Base-by-base conservation (phyloP, 2,888 invertebrate genomes). In the Chrysomela aeneicollis region DNA sequence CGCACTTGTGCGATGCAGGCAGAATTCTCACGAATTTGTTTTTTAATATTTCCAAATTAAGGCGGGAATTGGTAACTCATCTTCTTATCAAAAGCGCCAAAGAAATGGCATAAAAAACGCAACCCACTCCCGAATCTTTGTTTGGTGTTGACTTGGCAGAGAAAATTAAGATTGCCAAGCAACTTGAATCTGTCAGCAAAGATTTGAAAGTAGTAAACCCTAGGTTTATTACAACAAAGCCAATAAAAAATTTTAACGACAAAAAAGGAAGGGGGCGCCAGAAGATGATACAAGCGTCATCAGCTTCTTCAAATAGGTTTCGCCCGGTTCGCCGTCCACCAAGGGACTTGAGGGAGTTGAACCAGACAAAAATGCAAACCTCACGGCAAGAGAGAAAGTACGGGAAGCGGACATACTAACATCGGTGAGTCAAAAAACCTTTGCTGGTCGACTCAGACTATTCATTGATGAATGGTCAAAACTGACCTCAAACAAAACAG, bases 111-210 rank as follows among this genome's bases (percentile, higher is more conserved):
- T 6, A 22, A 21, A 50, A 12, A 50, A 50, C 50, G 21, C 26
- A 26, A 0, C 50, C 50, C 6, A 50, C 58, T 15, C 46, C 61
- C 17, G 64, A 64, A 49, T 61, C 49, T 53, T 59, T 64, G n/a
- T 61, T 64, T 53, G 61, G 54, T 15, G 22, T 53, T 18, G 64
- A 64, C 47, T 53, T 61, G 32, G 19, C 58, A 12, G 54, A 61
- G 32, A 67, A 61, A 51, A 50, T 67, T 18, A 61, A 64, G 26
- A 37, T 57, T 17, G 18, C 58, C 18, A 68, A 65, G 50, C 59
- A 32, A 32, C 35, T 65, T 8, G 62, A 68, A 37, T 51, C 32
- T 42, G 53, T 58, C 8, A 57, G 62, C 35, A 67, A 57, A 35
- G 61, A 61, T 26, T 46, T 63, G 53, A 60, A 53, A 32, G 32